A percentile compares a stretch with the other conserved stretches of the same genome.
phyloP scores from a whole-genome alignment of 2,113 vertebrate genomes.

The Nerophis lumbriciformis region DNA sequence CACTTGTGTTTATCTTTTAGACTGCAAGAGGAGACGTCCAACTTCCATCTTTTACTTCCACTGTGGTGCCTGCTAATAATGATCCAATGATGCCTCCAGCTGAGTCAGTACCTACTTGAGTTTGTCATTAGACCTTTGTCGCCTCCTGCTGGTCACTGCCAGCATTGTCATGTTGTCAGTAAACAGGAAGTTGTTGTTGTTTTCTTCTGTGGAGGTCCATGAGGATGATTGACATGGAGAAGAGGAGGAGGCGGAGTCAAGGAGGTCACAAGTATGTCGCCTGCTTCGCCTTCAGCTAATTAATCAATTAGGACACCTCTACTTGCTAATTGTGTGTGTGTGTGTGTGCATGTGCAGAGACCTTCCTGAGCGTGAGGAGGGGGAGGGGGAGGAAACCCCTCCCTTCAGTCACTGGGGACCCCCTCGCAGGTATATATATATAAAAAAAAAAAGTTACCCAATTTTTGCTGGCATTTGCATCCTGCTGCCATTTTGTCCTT shows the following conservation, averaged over 20 bases:
- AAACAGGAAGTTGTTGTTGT: neutral
- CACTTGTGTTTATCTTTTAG: constrained; percentile 15
- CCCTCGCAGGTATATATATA: constrained; percentile 78
- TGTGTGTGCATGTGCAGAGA: constrained; percentile 66
- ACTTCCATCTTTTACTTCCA: neutral
- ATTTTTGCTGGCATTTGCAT: too few relatives aligned
- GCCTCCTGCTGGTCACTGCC: constrained; percentile 34
- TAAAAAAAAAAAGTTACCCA: too few relatives aligned
- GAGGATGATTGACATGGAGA: constrained; percentile 19
- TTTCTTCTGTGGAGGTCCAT: constrained; percentile 41
- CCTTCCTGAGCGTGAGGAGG: constrained; percentile 90
- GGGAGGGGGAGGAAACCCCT: constrained; percentile 95
- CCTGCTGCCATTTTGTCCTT: neutral
- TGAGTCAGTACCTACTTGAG: constrained; percentile 56
- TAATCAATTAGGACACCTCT: neutral
- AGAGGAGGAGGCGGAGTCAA: constrained; percentile 59
- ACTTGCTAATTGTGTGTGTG: neutral
- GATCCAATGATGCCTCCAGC: neutral
- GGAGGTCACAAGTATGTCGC: constrained; percentile 42
- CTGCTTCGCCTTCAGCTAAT: neutral
- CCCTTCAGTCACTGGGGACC: constrained; percentile 93
- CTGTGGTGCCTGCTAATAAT: neutral
- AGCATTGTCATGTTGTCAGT: neutral
- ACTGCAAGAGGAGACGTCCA: neutral
- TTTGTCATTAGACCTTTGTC: constrained; percentile 4